Evolutionary conservation across 1,140 invertebrate species (phyloP), one percentile per base, ranked within the genome.

Genomic region (Cherax quadricarinatus): DNA sequence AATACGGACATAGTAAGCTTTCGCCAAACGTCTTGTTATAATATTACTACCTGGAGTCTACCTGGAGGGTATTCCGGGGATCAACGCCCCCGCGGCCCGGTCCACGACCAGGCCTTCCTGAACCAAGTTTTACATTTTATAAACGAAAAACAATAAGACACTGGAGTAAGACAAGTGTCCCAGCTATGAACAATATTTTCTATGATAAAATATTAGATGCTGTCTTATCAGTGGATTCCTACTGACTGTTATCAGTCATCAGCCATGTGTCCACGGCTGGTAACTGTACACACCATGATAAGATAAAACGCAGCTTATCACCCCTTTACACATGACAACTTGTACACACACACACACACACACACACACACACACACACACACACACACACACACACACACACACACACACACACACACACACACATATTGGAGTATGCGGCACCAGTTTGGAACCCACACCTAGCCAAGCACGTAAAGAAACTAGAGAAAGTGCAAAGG

Each of bases 221-320:
- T 75, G 6, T 30, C 62, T 75, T 75, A 75, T 75, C 70, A 30
- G 70, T 75, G 70, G 24, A 75, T 75, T 75, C 70, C 70, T 75
- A 10, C 7, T 30, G 21, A 5, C 30, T 30, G 1, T 75, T 75
- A 75, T 75, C 70, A 75, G 70, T n/a, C 12, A 24, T 75, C 70
- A 14, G 1, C 24, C 24, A 7, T 30, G 70, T 6, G 24, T 75
- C 70, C 24, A 70, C 62, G 70, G 24, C 70, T 21, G 66, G 12
- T 30, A 30, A 75, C 18, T 75, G 18, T 12, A 75, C 70, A 75
- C 70, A 24, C 30, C 30, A 30, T 21, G 70, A 75, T 75, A 75
- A 75, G 70, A 75, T 21, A 75, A 30, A 30, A 7, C 4, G 6
- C 6, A 2, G 0, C 12, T 75, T 75, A 75, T 75, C 70, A 9